Evolutionary conservation across 2,797 vertebrate species (phyloP), one percentile per base, ranked within the genome.

Genomic region (Rhinella marina): DNA sequence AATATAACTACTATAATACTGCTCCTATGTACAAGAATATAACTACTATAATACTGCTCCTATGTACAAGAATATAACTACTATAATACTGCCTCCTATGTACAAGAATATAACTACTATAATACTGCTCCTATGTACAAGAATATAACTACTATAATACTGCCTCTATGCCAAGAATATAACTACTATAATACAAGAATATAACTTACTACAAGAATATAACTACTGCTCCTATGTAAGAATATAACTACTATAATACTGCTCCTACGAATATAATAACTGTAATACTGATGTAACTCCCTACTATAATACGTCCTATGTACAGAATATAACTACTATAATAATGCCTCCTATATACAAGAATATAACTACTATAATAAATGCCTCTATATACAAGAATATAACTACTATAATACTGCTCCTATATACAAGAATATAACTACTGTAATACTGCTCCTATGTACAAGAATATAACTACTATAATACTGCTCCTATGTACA

Each of bases 1-100:
- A 72, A 72, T 72, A 72, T 72, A 72, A 72, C 68, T 72, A 72
- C 68, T 72, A 72, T 72, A 72, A 72, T 72, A 72, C 68, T 72
- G 68, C 68, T 6, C 68, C 29, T 72, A 72, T 72, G 16, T 72
- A 72, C 29, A 41, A 72, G 68, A 72, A 72, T 72, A 72, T 72
- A 72, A 41, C 68, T 41, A 48, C 16, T 72, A 72, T 72, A 72
- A 72, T 41, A 72, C 29, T 41, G 13, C 70, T 8, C 70, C 29
- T 66, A 66, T 66, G 12, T 66, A 66, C 64, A 66, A 27, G 64
- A 66, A 25, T 66, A 66, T 66, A 66, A 66, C n/a, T 66, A 66
- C n/a, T 66, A 66, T 66, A 27, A 66, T 66, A 27, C n/a, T 66
- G 64, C 64, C 64, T 27, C 64, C 61, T 64, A n/a, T 64, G 14